Evolutionary conservation across 2,797 vertebrate species (phyloP), one percentile per base, ranked within the genome.

Genomic region (Molossus alvarezi): DNA sequence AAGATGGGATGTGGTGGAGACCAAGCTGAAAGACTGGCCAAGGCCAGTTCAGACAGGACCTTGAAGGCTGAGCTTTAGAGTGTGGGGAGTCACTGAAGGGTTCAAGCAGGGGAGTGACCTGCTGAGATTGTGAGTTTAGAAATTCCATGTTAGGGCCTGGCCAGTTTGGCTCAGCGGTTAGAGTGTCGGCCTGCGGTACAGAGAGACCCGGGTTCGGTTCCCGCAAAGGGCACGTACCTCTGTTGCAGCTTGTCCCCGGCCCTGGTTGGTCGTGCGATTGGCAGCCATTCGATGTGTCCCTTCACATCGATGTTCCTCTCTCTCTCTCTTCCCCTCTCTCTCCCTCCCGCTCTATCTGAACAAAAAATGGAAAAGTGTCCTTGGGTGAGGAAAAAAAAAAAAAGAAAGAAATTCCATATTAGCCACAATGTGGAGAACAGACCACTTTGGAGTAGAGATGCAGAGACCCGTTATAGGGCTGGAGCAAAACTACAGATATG

Each of bases 121-220:
- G n/a, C 11, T 33, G 89, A 89, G 45, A 87, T 77, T 88, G 48
- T 60, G 55, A 92, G 51, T 60, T 89, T 88, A 69, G 53, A 85
- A 85, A 69, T 45, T 41, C 9, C 64, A 37, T 67, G 84, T 75
- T 57, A 64, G 62, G 33, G 2, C 33, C 33, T 33, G 33, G 33
- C 33, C 33, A 33, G 33, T 33, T 33, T 33, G 33, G 33, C 33
- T 33, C 33, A 33, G 33, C 33, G 33, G 33, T 33, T 33, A 33
- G 33, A 33, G 33, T 33, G 33, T 33, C 33, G 3, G 33, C 33
- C 33, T 33, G 33, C 33, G 33, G 33, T 33, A 33, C 33, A 33
- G 33, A 33, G 33, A 33, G 33, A 33, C 33, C 33, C 33, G 3
- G 33, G 33, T 33, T 33, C 33, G 3, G 33, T 33, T 33, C 33